These are phyloP conservation scores for Heliconius charithonia DNA, from an alignment of 2,888 invertebrate genomes.

Conservation along the genomic window DNA sequence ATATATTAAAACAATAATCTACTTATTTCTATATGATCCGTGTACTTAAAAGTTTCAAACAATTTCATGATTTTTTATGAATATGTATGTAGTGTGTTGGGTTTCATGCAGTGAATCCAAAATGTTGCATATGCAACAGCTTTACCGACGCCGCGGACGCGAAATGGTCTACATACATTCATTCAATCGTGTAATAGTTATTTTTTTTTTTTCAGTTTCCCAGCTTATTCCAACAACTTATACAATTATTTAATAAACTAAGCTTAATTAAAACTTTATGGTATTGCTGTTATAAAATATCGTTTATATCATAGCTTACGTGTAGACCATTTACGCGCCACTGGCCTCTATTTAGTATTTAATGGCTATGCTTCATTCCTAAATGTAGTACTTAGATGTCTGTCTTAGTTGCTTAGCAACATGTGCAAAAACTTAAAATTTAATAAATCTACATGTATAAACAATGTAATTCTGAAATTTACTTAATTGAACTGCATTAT, in stretches of 20 bases:
- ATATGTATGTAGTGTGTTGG: background rate
- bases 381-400: conserved; percentile 49
- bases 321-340: background rate
- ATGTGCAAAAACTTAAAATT: conserved; percentile 19
- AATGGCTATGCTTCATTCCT: conserved; percentile 56
- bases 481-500: conserved; percentile 72
- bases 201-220: background rate
- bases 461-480: conserved; percentile 22
- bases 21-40: background rate
- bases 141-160: conserved; percentile 8
- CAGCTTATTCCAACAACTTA: background rate
- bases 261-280: background rate
- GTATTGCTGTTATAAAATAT: background rate
- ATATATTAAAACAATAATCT: background rate
- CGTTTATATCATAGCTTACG: background rate
- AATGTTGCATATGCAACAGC: conserved; percentile 32
- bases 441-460: conserved; percentile 23
- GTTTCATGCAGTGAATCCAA: background rate
- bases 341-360: conserved; percentile 46
- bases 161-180: background rate
- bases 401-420: conserved; percentile 33
- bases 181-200: background rate
- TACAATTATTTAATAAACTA: background rate
- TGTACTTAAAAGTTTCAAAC: conserved; percentile 7
- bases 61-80: background rate